Evolutionary conservation across 2,113 vertebrate genomes (phyloP), one percentile per base, ranked within the genome.

Genomic region (Sinocyclocheilus maitianheensis): DNA sequence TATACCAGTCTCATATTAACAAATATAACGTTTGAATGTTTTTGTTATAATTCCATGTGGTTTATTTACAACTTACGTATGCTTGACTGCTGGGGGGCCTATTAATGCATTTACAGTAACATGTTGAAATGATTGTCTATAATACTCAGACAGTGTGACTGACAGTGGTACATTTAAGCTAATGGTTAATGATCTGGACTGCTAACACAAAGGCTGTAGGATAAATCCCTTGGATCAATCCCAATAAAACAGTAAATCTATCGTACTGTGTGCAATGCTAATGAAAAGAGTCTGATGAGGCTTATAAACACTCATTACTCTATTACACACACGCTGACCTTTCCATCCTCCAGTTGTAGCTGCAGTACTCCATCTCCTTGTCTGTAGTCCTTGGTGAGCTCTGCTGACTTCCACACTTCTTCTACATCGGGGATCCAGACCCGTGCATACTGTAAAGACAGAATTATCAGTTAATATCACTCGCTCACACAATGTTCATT

Each of bases 401-500:
- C 97, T 87, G 98, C 98, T 30, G 98, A 99, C 91, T 96, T 98
- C 98, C 98, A 99, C 11, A 99, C 98, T 51, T 99, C 97, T 82
- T 99, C 97, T 6, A 95, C 93, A 91, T 99, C 97, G 14, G 98
- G 98, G 89, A 99, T 98, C 98, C 98, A 99, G 87, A 99, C 97
- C 92, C 98, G 95, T 88, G 97, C 97, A 93, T 94, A 94, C 98
- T 99, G 94, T 20, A 84, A 18, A 84, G 40, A 86, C 16, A 77
- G 30, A 80, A 11, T 30, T 0, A 77, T 55, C 63, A 77, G 30
- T 62, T 30, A 74, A 18, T 22, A 34, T 81, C 82, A 34, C n/a
- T 43, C 65, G 51, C 9, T 24, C 20, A 76, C 43, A 0, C 83
- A 26, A 3, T 63, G 53, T 14, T 69, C 46, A 24, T 5, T 80